Evolutionary conservation across 2,888 invertebrate species (phyloP).

Genomic region (Biston stratarius): DNA sequence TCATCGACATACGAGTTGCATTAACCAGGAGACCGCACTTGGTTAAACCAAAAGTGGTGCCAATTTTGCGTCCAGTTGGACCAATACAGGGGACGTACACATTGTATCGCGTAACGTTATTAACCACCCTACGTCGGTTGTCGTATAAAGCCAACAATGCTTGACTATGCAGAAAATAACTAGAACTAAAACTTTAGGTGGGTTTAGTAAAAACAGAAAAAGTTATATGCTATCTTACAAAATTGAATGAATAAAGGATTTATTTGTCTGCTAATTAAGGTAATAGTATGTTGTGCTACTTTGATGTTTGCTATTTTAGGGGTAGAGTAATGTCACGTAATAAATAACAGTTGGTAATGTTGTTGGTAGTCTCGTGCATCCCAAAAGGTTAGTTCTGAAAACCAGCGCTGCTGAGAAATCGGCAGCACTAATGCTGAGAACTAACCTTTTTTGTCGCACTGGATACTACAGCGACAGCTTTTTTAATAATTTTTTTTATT

Average conservation of each 20-base stretch:
- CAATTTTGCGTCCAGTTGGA: slow-evolving; percentile 62
- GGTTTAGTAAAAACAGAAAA: background rate
- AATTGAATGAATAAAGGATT: background rate
- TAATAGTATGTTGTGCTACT: background rate
- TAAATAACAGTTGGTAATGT: too few relatives aligned
- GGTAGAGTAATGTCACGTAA: background rate
- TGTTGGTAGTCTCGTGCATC: too few relatives aligned
- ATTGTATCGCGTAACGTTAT: slow-evolving; percentile 58
- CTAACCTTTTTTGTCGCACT: too few relatives aligned
- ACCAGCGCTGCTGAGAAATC: too few relatives aligned
- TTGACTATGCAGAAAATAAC: slow-evolving; percentile 6
- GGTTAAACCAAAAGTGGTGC: slow-evolving; percentile 53
- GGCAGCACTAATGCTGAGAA: too few relatives aligned
- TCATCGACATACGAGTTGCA: slow-evolving; percentile 36
- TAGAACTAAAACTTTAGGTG: background rate
- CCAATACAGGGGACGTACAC: slow-evolving; percentile 43
- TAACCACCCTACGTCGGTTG: slow-evolving; percentile 54
- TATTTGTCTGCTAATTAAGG: background rate
- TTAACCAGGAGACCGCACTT: slow-evolving; percentile 48
- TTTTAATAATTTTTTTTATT: too few relatives aligned
- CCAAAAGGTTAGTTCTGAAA: too few relatives aligned
- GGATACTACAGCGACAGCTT: too few relatives aligned
- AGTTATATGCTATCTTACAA: too few relatives aligned
- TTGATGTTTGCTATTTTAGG: background rate
- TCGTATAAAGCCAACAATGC: slow-evolving; percentile 45